Evolutionary conservation across 1,140 invertebrate genomes (phyloP).

Genomic region (Proales similis): DNA sequence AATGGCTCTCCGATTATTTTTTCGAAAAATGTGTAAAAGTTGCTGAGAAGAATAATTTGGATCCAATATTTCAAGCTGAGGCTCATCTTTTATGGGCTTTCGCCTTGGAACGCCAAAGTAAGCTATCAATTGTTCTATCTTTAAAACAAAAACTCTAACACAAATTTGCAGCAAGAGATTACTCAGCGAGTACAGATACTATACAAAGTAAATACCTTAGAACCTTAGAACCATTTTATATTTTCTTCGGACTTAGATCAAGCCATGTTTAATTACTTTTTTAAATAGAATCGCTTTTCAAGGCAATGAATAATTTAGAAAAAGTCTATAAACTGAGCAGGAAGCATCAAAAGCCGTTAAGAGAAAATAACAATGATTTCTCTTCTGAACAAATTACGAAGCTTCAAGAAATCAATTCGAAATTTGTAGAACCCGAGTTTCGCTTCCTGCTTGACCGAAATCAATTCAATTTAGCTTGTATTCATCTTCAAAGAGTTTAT

Average conservation of each 20-base stretch:
- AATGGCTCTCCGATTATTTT: constrained; percentile 32
- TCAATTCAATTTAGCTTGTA: constrained; percentile 15
- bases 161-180: constrained; percentile 14
- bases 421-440: constrained; percentile 9
- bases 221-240: neutral
- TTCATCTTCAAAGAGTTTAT: constrained; percentile 25
- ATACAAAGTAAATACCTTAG: neutral
- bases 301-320: constrained; percentile 14
- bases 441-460: neutral
- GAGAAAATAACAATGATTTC: constrained; percentile 24
- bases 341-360: constrained; percentile 5
- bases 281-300: neutral
- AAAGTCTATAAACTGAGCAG: constrained; percentile 11
- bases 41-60: constrained; percentile 27
- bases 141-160: neutral
- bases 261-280: neutral
- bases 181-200: constrained; percentile 25
- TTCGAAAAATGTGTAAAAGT: constrained; percentile 24
- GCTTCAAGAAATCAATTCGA: constrained; percentile 5
- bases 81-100: constrained; percentile 10
- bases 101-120: constrained; percentile 34
- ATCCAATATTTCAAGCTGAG: constrained; percentile 10
- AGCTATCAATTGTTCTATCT: neutral
- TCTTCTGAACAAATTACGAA: neutral
- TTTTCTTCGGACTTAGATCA: neutral